phyloP scores from a whole-genome alignment of 2,888 invertebrate species.

The Andricus quercusramuli region DNA sequence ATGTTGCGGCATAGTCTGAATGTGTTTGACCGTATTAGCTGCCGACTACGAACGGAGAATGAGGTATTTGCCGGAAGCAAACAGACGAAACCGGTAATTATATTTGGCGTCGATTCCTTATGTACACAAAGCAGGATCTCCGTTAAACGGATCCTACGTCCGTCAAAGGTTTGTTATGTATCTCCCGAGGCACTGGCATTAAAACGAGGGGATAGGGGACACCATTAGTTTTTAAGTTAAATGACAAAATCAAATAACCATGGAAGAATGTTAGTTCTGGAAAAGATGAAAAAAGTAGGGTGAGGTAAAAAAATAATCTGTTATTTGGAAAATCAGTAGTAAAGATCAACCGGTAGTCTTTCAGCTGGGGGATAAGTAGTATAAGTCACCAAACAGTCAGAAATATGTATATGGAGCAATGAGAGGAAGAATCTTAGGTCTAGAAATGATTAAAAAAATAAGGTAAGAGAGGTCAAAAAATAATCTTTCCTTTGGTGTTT shows the following conservation, averaged over 20 bases:
- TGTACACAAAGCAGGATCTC: slow-evolving; percentile 65
- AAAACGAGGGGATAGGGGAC: background rate
- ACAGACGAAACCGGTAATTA: slow-evolving; percentile 74
- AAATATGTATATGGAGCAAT: no score
- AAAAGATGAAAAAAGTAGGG: no score
- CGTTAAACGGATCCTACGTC: slow-evolving; percentile 44
- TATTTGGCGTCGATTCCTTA: slow-evolving; percentile 74
- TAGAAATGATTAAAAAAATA: no score
- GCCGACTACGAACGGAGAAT: slow-evolving; percentile 43
- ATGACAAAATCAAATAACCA: background rate
- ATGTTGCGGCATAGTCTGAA: background rate
- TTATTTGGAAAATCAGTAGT: no score
- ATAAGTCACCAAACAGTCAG: no score
- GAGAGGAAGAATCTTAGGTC: no score
- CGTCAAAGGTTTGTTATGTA: slow-evolving; percentile 64
- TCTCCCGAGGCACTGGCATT: background rate
- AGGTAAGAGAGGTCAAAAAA: no score
- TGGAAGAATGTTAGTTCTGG: no score
- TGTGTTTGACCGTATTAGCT: slow-evolving; percentile 67
- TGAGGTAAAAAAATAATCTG: no score
- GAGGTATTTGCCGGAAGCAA: slow-evolving; percentile 70
- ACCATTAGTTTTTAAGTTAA: background rate
- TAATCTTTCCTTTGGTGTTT: no score
- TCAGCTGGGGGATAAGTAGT: no score
- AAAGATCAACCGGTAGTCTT: no score